A percentile compares a stretch with the other conserved stretches of the same genome.
Evolutionary conservation across 2,797 vertebrate species (phyloP).

Genomic region (Sebastes vulpes): DNA sequence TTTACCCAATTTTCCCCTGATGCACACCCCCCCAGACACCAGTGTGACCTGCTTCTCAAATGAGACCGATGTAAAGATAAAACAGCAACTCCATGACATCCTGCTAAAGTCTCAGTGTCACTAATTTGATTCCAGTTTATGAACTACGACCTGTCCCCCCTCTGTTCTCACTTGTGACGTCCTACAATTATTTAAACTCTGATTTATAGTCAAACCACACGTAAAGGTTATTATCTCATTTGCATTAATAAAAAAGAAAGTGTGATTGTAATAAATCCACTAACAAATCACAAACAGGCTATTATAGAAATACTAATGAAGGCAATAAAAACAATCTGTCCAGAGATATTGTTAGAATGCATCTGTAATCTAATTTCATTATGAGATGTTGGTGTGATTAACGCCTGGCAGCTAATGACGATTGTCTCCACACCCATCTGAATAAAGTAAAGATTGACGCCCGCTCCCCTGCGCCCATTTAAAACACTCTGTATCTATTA

Average conservation of each 20-base stretch:
- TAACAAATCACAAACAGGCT: constrained; percentile 54
- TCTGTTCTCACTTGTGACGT: background rate
- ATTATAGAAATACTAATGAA: constrained; percentile 70
- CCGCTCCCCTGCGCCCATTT: constrained; percentile 49
- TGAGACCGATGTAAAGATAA: constrained; percentile 4
- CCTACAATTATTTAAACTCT: background rate
- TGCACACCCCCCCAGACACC: background rate
- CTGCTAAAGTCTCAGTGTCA: background rate
- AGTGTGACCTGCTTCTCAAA: constrained; percentile 18
- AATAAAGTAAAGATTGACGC: constrained; percentile 32
- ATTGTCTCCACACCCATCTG: constrained; percentile 33
- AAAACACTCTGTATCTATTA: constrained; percentile 51
- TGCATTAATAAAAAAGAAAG: constrained; percentile 67
- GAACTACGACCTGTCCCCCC: background rate
- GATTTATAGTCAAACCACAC: constrained; percentile 35
- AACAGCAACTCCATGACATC: background rate
- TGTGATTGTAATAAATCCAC: constrained; percentile 61
- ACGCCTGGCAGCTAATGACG: constrained; percentile 34
- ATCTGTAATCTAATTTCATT: constrained; percentile 68
- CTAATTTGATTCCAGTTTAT: background rate
- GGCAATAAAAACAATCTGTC: constrained; percentile 66
- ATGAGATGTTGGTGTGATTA: constrained; percentile 64
- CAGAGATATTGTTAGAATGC: constrained; percentile 47
- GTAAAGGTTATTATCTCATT: constrained; percentile 58
- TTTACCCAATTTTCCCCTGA: constrained; percentile 35